phyloP scores from a whole-genome alignment of 1,140 invertebrate genomes.

The Chironomus tepperi region DNA sequence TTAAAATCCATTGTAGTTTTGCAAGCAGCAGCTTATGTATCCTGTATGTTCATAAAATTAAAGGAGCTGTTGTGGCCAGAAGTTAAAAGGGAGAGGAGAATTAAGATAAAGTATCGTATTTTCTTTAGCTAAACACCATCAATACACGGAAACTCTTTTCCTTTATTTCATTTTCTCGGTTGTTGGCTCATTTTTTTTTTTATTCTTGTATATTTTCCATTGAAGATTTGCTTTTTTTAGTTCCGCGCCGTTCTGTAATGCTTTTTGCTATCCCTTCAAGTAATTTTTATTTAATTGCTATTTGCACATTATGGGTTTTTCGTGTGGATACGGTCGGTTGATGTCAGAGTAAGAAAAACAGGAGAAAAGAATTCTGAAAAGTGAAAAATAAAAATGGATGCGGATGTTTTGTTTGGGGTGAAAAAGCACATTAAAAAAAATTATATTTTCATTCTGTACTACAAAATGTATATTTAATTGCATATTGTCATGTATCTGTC shows the following conservation, averaged over 20 bases:
- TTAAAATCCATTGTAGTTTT: slow-evolving; percentile 22
- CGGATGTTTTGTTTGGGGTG: background rate
- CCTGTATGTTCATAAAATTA: too few relatives aligned
- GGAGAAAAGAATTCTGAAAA: background rate
- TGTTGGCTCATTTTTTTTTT: too few relatives aligned
- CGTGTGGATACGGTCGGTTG: background rate
- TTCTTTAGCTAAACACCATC: background rate
- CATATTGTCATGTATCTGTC: slow-evolving; percentile 20
- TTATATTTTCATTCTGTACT: background rate
- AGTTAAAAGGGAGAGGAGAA: background rate
- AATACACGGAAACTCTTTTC: background rate
- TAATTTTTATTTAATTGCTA: slow-evolving; percentile 24
- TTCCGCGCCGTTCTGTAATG: background rate
- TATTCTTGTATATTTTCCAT: background rate
- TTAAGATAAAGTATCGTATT: slow-evolving; percentile 14
- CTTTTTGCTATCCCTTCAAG: slow-evolving; percentile 7
- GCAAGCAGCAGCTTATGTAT: too few relatives aligned
- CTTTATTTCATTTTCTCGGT: too few relatives aligned
- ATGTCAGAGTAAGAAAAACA: background rate
- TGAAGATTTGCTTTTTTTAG: background rate
- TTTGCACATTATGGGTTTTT: slow-evolving; percentile 23
- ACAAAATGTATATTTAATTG: slow-evolving; percentile 22
- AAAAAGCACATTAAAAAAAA: background rate
- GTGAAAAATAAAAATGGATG: slow-evolving; percentile 22
- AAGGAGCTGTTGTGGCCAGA: background rate